Conservation (phyloP, 1,140 invertebrate species). For the Episyrphus balteatus region DNA sequence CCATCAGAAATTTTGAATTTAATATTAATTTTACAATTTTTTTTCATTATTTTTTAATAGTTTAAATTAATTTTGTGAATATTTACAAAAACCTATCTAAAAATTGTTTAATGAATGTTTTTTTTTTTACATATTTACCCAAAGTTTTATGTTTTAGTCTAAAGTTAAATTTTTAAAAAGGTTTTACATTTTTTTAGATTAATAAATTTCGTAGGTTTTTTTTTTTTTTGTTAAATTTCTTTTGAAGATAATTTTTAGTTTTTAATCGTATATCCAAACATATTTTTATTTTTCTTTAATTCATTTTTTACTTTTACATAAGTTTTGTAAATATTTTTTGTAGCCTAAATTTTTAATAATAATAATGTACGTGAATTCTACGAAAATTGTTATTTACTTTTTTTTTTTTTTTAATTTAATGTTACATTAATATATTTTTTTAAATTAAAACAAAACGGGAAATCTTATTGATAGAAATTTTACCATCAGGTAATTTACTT, state of each 20-base stretch:
- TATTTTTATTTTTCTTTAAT: conserved; percentile 2
- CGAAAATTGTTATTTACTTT: neutral
- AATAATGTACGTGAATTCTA: neutral
- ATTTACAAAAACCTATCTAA: conserved; percentile 26
- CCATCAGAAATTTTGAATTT: neutral
- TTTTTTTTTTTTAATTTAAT: conserved; percentile 14
- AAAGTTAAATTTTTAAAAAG: conserved; percentile 4
- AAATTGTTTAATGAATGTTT: conserved; percentile 1
- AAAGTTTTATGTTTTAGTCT: conserved; percentile 7
- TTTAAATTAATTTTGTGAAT: conserved; percentile 27
- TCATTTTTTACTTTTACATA: conserved; percentile 5
- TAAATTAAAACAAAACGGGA: conserved; percentile 7
- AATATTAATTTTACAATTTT: conserved; percentile 13
- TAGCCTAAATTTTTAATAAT: neutral
- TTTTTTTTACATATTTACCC: neutral
- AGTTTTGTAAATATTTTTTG: conserved; percentile 2
- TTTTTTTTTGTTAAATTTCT: neutral
- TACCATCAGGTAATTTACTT: neutral
- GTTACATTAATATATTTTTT: conserved; percentile 8
- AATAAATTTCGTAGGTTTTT: conserved; percentile 3
- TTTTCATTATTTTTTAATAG: neutral
- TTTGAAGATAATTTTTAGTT: conserved; percentile 4
- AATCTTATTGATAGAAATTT: neutral
- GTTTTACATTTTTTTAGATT: conserved; percentile 2
- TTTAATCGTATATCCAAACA: conserved; percentile 5